These are phyloP conservation scores for Cyprinus carpio DNA, from an alignment of 2,113 vertebrate genomes.

Conservation along the genomic window DNA sequence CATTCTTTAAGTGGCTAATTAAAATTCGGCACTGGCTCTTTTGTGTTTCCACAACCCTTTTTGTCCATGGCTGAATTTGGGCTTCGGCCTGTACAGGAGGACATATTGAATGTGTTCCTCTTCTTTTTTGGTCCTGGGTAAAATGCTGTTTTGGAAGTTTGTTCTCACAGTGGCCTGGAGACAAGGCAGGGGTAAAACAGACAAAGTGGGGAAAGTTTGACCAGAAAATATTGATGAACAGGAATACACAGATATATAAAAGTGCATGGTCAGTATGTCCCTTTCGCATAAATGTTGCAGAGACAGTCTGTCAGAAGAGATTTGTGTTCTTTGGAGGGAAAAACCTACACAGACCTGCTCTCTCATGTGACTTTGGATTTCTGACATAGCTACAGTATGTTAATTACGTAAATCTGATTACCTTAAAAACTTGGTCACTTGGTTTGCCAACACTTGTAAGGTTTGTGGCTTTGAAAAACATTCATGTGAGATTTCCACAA, in stretches of 20 bases:
- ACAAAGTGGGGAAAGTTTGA: background rate
- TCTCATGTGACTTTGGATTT: no score
- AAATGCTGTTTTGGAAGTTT: background rate
- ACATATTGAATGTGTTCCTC: background rate
- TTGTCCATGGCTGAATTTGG: constrained; percentile 55
- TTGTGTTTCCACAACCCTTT: constrained; percentile 64
- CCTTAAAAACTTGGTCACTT: background rate
- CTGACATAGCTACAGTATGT: no score
- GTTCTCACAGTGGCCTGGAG: background rate
- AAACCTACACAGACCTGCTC: constrained; percentile 19
- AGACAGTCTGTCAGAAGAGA: background rate
- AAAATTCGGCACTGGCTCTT: constrained; percentile 67
- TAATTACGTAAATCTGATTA: constrained; percentile 5
- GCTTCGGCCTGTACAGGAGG: constrained; percentile 10
- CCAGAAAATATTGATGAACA: background rate
- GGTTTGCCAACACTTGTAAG: background rate
- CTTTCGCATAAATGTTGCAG: background rate
- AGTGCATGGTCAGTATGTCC: background rate
- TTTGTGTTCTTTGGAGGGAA: background rate
- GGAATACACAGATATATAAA: background rate
- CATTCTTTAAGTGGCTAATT: constrained; percentile 73
- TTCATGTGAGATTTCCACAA: background rate
- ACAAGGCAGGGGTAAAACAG: background rate
- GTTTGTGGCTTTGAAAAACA: background rate
- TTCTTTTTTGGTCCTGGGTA: constrained; percentile 7